phyloP scores from a whole-genome alignment of 2,888 invertebrate genomes.

The Yponomeuta malinellus region DNA sequence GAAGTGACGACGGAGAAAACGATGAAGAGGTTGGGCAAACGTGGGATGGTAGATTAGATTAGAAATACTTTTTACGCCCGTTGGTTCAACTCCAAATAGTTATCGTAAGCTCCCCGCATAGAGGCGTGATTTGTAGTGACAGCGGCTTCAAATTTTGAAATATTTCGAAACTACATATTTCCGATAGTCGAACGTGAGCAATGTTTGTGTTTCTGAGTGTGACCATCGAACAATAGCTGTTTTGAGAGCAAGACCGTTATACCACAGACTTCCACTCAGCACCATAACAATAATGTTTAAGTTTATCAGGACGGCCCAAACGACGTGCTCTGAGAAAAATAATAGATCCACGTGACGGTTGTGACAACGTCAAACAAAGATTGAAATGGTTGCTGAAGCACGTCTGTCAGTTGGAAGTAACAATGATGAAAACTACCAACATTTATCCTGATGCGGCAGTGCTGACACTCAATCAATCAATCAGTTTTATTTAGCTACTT shows the following conservation, averaged over 20 bases:
- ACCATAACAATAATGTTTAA: constrained; percentile 3
- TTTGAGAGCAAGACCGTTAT: neutral
- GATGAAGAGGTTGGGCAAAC: no score
- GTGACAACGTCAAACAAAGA: neutral
- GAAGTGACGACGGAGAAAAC: no score
- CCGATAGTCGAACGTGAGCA: neutral
- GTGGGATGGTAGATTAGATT: no score
- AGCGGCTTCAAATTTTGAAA: neutral
- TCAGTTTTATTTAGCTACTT: no score
- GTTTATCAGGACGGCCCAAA: neutral
- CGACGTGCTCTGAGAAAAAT: constrained; percentile 6
- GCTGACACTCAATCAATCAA: neutral
- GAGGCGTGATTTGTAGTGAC: no score
- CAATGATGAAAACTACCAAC: neutral
- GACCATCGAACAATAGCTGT: constrained; percentile 7
- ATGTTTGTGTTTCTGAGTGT: neutral
- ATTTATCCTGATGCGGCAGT: neutral
- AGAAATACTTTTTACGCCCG: no score
- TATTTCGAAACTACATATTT: neutral
- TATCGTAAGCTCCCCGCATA: no score
- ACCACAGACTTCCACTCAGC: neutral
- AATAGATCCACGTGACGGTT: neutral
- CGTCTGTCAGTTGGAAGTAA: neutral
- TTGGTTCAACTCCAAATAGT: no score
- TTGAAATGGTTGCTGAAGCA: neutral